Evolutionary conservation across 2,888 invertebrate genomes (phyloP).

Genomic region (Steromphala cineraria): DNA sequence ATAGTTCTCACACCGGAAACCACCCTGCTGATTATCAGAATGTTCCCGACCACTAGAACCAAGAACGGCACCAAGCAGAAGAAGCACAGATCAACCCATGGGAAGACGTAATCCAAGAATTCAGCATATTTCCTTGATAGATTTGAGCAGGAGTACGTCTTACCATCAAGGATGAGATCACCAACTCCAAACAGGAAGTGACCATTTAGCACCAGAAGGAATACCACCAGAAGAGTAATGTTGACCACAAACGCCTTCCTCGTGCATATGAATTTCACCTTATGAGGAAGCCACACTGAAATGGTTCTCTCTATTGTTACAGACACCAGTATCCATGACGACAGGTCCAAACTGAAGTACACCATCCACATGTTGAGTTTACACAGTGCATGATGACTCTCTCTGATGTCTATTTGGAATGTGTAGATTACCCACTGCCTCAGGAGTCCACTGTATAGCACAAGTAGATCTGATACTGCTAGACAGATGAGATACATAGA

Average conservation of each 20-base stretch:
- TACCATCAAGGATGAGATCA: background rate
- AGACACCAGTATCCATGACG: slow-evolving; percentile 45
- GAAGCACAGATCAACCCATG: slow-evolving; percentile 38
- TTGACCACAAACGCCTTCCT: slow-evolving; percentile 31
- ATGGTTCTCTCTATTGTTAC: slow-evolving; percentile 43
- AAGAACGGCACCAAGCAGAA: slow-evolving; percentile 40
- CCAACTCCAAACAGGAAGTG: slow-evolving; percentile 32
- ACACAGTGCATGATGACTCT: slow-evolving; percentile 25
- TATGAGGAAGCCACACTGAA: slow-evolving; percentile 45
- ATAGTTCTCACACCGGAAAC: slow-evolving; percentile 13
- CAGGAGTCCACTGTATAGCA: slow-evolving; percentile 34
- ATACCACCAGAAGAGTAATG: slow-evolving; percentile 11
- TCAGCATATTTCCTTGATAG: slow-evolving; percentile 33
- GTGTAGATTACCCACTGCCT: slow-evolving; percentile 42
- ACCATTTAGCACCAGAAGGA: slow-evolving; percentile 27
- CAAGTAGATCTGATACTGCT: slow-evolving; percentile 41
- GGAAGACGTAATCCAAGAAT: slow-evolving; percentile 26
- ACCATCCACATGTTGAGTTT: slow-evolving; percentile 33
- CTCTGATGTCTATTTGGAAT: slow-evolving; percentile 31
- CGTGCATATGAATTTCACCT: slow-evolving; percentile 35
- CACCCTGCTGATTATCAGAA: slow-evolving; percentile 38
- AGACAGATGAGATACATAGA: slow-evolving; percentile 19
- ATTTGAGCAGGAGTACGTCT: background rate
- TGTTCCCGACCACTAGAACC: slow-evolving; percentile 35
- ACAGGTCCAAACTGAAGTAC: slow-evolving; percentile 35